Evolutionary conservation across 1,140 invertebrate species (phyloP).

Genomic region (Chironomus striatipennis): DNA sequence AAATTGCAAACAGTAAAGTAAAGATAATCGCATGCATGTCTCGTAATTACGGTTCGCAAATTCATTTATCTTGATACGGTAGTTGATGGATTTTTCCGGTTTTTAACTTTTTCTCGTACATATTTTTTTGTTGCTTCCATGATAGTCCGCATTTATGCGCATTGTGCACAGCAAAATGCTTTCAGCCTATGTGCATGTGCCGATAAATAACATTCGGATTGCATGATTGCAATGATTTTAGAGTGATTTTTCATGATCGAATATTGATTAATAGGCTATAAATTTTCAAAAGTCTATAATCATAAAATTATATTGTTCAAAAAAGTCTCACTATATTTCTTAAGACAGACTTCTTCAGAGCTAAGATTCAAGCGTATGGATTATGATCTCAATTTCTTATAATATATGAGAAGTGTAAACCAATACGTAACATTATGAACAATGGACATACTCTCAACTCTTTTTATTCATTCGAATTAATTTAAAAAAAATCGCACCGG

Average conservation of each 20-base stretch:
- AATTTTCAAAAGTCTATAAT: not conserved
- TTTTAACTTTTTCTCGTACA: not conserved
- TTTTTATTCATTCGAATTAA: not conserved
- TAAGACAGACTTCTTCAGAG: too few species aligned
- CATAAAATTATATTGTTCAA: too few species aligned
- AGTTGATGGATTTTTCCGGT: slow-evolving; percentile 6
- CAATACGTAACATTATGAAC: not conserved
- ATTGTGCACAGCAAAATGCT: not conserved
- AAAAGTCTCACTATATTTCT: too few species aligned
- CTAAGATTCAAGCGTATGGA: not conserved
- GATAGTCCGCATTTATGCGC: not conserved
- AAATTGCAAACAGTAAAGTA: too few species aligned
- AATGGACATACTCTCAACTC: not conserved
- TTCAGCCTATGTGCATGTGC: not conserved
- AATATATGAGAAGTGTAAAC: not conserved
- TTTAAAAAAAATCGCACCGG: not conserved
- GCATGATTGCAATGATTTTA: not conserved
- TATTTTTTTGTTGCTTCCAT: not conserved
- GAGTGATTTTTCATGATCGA: not conserved
- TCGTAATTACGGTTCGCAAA: slow-evolving; percentile 1
- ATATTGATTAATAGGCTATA: slow-evolving; percentile 4
- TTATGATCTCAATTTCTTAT: not conserved
- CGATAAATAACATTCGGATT: not conserved
- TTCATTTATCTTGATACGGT: slow-evolving; percentile 13
- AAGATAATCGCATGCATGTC: slow-evolving; percentile 1